These are phyloP conservation scores for Bombylius discolor DNA, from an alignment of 2,888 invertebrate species.

Conservation along the genomic window DNA sequence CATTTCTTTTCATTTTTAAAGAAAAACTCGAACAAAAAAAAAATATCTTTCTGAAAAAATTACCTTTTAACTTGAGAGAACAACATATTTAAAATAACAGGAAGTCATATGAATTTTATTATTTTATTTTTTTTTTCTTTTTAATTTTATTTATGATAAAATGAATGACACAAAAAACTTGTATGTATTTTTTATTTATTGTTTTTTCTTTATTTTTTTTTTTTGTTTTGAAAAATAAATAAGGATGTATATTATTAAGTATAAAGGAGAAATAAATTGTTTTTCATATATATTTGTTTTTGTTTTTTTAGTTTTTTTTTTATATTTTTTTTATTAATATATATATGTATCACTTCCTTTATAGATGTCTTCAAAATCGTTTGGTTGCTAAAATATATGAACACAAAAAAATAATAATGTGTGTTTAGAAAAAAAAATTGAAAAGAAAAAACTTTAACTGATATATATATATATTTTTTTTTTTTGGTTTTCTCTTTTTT, in stretches of 20 bases:
- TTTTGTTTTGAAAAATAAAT: not conserved
- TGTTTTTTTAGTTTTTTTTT: not conserved
- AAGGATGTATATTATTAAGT: too few species aligned
- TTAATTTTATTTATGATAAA: too few species aligned
- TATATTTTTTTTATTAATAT: conserved; percentile 48
- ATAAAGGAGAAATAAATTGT: not conserved
- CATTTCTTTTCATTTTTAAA: too few species aligned
- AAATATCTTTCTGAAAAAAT: too few species aligned
- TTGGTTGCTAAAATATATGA: conserved; percentile 41
- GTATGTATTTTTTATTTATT: too few species aligned
- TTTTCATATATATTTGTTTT: not conserved
- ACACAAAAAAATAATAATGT: conserved; percentile 8
- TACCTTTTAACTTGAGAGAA: too few species aligned
- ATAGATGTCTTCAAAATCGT: conserved; percentile 54
- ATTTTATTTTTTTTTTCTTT: too few species aligned
- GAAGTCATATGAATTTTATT: too few species aligned
- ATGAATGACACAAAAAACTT: too few species aligned
- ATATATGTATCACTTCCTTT: conserved; percentile 76
- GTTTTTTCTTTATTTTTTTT: not conserved
- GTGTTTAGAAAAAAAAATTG: conserved; percentile 1
- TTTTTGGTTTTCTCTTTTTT: not conserved
- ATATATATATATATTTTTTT: not conserved
- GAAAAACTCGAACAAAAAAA: too few species aligned
- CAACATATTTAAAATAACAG: too few species aligned
- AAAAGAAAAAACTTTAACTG: not conserved